These are phyloP conservation scores for Ostrea edulis DNA, from an alignment of 1,140 invertebrate genomes.

Conservation along the genomic window DNA sequence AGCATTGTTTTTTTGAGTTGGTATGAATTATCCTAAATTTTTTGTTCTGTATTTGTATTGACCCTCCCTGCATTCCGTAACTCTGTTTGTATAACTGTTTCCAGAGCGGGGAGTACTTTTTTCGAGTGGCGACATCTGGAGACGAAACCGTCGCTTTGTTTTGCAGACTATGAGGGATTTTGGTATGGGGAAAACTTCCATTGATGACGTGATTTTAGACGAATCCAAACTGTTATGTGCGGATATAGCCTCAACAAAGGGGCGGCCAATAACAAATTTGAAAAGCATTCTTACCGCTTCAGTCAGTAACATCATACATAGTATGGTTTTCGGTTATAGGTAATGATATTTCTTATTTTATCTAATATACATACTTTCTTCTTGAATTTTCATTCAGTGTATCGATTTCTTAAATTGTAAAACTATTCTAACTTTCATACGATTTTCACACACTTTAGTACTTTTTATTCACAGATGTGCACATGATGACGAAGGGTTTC, in stretches of 20 bases:
- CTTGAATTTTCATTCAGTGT: no score
- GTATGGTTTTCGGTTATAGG: conserved; percentile 48
- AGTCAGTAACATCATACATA: conserved; percentile 47
- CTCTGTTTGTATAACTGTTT: background rate
- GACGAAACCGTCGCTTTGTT: conserved; percentile 87
- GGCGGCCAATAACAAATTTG: background rate
- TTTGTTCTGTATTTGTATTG: background rate
- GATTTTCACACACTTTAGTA: no score
- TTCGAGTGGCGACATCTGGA: conserved; percentile 83
- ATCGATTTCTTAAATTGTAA: no score
- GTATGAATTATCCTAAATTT: no score
- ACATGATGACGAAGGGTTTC: background rate
- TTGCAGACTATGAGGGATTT: conserved; percentile 85
- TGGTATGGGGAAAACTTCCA: conserved; percentile 87
- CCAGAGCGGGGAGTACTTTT: background rate
- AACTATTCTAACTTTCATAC: no score
- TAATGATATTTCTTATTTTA: background rate
- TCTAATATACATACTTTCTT: no score
- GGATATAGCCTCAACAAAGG: background rate
- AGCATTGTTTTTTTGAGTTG: no score
- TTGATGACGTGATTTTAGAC: conserved; percentile 80
- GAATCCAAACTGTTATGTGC: conserved; percentile 76
- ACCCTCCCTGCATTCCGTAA: background rate
- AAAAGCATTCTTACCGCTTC: conserved; percentile 35
- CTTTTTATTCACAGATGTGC: no score